Base-by-base conservation (phyloP, 2,888 invertebrate species). In the Lasioglossum villosulum region DNA sequence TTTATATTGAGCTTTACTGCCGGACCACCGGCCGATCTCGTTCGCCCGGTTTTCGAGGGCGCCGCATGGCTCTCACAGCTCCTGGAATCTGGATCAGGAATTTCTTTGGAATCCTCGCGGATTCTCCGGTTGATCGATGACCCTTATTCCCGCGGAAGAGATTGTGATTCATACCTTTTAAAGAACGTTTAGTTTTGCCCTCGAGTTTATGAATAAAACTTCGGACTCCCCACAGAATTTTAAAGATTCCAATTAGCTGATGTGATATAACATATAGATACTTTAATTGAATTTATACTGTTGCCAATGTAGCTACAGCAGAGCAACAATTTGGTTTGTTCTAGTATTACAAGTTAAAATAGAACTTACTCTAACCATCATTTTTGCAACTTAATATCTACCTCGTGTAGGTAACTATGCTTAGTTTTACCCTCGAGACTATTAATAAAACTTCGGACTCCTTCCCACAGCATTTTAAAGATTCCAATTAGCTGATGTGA, bases 1-100 rank as follows among this genome's bases (percentile, higher is more conserved):
- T 90, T 91, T 90, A 90, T 90, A 90, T 91, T 81, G 87, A 88
- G 86, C 85, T 89, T 89, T 80, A 76, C 82, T 73, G 78, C 81
- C 71, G 85, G 82, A 83, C 80, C 79, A 52, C 63, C 12, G 66
- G 48, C 68, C 88, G 85, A 89, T 88, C 91, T 84, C 85, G 79
- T 77, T 80, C 71, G 48, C 19, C 48, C 78, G 83, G 72, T 82
- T 83, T 87, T 88, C 82, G 86, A 87, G 84, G 78, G 74, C 56
- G 85, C 75, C 75, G 82, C 83, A 71, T 68, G 78, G 75, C 86
- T 80, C 80, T 80, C 80, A 56, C 84, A 48, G 74, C 75, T 86
- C 48, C 71, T 72, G 82, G 86, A 87, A 89, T 90, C 83, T 78
- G 83, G 82, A 82, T 80, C 79, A 78, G 77, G 86, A 90, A 89